Conservation (phyloP, 2,797 vertebrate species). For the Spondyliosoma cantharus region DNA sequence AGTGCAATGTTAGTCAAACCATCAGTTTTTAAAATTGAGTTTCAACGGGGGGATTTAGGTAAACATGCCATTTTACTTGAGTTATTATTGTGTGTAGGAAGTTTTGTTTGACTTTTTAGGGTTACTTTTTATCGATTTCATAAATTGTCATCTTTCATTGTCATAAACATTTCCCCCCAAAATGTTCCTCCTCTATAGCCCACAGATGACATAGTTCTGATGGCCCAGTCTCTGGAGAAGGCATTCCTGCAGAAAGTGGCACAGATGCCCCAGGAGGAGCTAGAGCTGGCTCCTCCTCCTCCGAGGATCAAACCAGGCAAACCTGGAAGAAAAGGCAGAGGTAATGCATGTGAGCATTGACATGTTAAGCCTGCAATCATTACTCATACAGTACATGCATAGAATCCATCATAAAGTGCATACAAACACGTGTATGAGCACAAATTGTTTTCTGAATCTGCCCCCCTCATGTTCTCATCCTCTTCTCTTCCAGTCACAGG, state of each 20-base stretch:
- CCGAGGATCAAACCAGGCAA: constrained; percentile 88
- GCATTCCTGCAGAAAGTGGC: constrained; percentile 96
- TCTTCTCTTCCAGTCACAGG: constrained; percentile 69
- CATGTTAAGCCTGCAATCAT: neutral
- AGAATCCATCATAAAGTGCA: neutral
- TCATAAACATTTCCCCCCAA: neutral
- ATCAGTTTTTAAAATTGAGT: neutral
- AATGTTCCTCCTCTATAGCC: constrained; percentile 78
- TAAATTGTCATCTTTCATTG: too few species aligned
- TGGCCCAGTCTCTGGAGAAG: constrained; percentile 97
- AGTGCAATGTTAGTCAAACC: neutral
- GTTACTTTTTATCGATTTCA: too few species aligned
- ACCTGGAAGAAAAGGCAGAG: constrained; percentile 84
- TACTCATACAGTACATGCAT: neutral
- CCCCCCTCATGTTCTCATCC: neutral
- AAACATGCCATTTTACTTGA: neutral
- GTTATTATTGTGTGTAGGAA: neutral
- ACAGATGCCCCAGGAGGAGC: constrained; percentile 94
- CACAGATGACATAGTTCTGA: constrained; percentile 94
- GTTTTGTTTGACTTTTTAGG: neutral
- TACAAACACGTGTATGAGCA: neutral
- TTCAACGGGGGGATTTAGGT: neutral
- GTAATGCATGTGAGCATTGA: constrained; percentile 54
- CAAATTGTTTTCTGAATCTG: neutral
- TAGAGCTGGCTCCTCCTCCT: constrained; percentile 88